Evolutionary conservation across 2,888 invertebrate genomes (phyloP).

Genomic region (Cistogaster globosa): DNA sequence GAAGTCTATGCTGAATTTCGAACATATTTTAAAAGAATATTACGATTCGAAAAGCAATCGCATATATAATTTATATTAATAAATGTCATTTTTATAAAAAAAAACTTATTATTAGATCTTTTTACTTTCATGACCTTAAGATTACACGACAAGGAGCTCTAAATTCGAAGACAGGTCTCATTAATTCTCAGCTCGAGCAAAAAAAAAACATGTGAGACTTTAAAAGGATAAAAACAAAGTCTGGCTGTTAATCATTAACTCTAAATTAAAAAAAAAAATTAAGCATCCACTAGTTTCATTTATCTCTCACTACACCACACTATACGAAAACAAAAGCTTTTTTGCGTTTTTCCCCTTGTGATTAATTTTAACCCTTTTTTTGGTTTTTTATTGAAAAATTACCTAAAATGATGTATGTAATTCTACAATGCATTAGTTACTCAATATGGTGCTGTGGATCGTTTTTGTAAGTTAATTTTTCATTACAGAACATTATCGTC

Average conservation of each 20-base stretch:
- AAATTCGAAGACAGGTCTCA: background rate
- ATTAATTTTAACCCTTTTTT: slow-evolving; percentile 40
- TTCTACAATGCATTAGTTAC: slow-evolving; percentile 55
- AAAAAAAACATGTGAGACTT: background rate
- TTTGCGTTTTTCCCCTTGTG: slow-evolving; percentile 25
- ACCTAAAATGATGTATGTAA: slow-evolving; percentile 60
- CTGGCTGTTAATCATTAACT: slow-evolving; percentile 7
- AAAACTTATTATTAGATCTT: no score
- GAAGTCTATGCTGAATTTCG: no score
- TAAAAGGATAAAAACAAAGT: slow-evolving; percentile 35
- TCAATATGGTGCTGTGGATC: slow-evolving; percentile 42
- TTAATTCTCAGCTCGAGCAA: background rate
- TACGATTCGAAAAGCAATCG: no score
- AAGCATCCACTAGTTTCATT: slow-evolving; percentile 54
- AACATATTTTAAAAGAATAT: no score
- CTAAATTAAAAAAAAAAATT: background rate
- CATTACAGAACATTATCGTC: slow-evolving; percentile 46
- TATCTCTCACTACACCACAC: slow-evolving; percentile 32
- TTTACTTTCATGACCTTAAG: no score
- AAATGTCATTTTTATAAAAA: no score
- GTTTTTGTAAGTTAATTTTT: slow-evolving; percentile 66
- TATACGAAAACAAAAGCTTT: slow-evolving; percentile 2
- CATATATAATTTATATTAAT: no score
- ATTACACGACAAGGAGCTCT: no score
- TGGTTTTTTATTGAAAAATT: slow-evolving; percentile 62